phyloP scores from a whole-genome alignment of 2,888 invertebrate species.

The Malachius bipustulatus region DNA sequence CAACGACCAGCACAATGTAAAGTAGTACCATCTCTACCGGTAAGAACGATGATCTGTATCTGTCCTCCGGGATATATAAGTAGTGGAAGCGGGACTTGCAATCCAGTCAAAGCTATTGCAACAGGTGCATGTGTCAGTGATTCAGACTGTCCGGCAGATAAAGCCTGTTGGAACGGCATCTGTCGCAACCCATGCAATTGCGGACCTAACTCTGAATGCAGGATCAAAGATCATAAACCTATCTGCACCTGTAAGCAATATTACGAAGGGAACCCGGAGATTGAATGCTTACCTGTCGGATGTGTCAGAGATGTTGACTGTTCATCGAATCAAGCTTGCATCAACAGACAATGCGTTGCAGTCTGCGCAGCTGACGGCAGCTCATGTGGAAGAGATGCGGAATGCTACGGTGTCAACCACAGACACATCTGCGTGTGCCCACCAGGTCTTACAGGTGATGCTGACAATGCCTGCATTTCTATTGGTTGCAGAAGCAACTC shows the following conservation, averaged over 20 bases:
- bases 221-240: conserved; percentile 74
- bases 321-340: conserved; percentile 69
- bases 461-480: conserved; percentile 62
- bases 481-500: conserved; percentile 68
- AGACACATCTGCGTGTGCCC: conserved; percentile 74
- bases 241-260: conserved; percentile 76
- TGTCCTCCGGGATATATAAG: conserved; percentile 83
- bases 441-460: conserved; percentile 71
- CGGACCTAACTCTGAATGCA: conserved; percentile 74
- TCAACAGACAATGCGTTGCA: conserved; percentile 70
- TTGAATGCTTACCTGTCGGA: conserved; percentile 63
- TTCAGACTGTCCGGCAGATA: conserved; percentile 64
- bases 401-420: conserved; percentile 70
- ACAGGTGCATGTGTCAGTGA: conserved; percentile 62
- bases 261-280: conserved; percentile 74
- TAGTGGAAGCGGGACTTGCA: conserved; percentile 69
- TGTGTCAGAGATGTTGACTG: conserved; percentile 69
- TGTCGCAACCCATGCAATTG: conserved; percentile 79
- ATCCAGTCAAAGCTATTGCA: conserved; percentile 50
- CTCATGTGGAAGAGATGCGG: conserved; percentile 64
- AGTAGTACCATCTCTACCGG: conserved; percentile 69
- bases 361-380: conserved; percentile 61
- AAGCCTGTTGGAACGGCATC: conserved; percentile 67
- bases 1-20: conserved; percentile 66
- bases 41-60: conserved; percentile 79